Percentiles rank a stretch among this genome's conserved stretches.
These are phyloP conservation scores for Gallirallus australis DNA, from an alignment of 2,797 vertebrate species.

Conservation along the genomic window DNA sequence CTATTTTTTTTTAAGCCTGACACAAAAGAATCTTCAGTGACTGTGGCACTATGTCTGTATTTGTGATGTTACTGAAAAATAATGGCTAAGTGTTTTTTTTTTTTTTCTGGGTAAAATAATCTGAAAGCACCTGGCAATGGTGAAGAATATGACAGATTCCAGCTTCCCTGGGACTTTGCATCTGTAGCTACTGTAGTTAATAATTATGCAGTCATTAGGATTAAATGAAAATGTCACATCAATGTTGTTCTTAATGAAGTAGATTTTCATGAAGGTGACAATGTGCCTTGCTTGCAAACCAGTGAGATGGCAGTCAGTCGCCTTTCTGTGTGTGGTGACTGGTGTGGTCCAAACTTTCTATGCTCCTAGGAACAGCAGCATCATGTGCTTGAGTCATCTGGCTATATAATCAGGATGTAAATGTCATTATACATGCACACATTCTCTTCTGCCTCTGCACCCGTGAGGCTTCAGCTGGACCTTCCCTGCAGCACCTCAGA, in stretches of 20 bases:
- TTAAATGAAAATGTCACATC: constrained; percentile 54
- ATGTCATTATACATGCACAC: not conserved
- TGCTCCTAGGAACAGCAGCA: constrained; percentile 53
- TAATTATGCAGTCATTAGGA: constrained; percentile 44
- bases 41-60: not conserved
- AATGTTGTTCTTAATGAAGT: constrained; percentile 29
- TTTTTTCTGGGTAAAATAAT: not conserved
- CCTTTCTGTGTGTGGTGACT: not conserved
- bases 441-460: not conserved
- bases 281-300: constrained; percentile 12
- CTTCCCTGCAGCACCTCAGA: accelerated
- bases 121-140: not conserved
- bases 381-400: constrained; percentile 55
- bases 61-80: not conserved
- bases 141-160: not conserved
- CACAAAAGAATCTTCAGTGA: not conserved
- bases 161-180: constrained; percentile 35
- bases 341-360: constrained; percentile 12
- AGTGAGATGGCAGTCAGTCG: not conserved
- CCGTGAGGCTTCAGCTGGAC: accelerated
- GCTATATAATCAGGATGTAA: not conserved
- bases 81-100: not conserved
- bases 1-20: not conserved
- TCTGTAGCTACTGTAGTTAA: constrained; percentile 53
- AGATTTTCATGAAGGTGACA: constrained; percentile 41